Base-by-base conservation (phyloP, 2,888 invertebrate genomes). In the Papilio demoleus region DNA sequence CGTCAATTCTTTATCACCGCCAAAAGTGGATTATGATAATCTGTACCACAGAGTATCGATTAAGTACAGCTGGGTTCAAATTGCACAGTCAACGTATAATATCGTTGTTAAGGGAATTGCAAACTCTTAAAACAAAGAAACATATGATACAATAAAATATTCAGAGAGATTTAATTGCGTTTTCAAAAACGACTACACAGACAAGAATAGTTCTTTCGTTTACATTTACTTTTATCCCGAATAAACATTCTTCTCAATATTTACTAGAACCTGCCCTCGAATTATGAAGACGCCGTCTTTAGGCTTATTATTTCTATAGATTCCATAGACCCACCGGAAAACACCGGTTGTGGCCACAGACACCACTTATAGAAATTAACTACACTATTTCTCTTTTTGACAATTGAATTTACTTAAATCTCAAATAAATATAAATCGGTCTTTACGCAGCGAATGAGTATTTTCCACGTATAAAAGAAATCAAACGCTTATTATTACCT, bases 21-120 rank as follows among this genome's bases (percentile, higher is more conserved):
- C 78, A 6, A 76, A 76, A 69, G 77, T 79, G 24, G 73, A 75
- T 17, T 77, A 73, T 59, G 74, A 76, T n/a, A 38, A 45, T n/a
- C 4, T n/a, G 1, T 61, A 60, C 11, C 65, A 65, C 1, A 72
- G 31, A 61, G 61, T 78, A 14, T 59, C 14, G 4, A 75, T 78
- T 11, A 60, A 60, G n/a, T 78, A 61, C 27, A 68, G 65, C 19
- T 75, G 74, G 74, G 61, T 53, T 5, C 77, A 78, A 64, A 11
- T 75, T 0, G 50, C 59, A 17, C 31, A 56, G 45, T 65, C 63
- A 22, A 66, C 24, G 1, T 71, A 65, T 40, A 65, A 42, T 31
- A 56, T 71, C 19, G n/a, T 70, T 34, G 71, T 67, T 31, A 71
- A 71, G 58, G 70, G 61, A 17, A 12, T 61, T 19, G 22, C 19